Conservation (phyloP, 2,113 vertebrate genomes). For the Pimephales promelas region DNA sequence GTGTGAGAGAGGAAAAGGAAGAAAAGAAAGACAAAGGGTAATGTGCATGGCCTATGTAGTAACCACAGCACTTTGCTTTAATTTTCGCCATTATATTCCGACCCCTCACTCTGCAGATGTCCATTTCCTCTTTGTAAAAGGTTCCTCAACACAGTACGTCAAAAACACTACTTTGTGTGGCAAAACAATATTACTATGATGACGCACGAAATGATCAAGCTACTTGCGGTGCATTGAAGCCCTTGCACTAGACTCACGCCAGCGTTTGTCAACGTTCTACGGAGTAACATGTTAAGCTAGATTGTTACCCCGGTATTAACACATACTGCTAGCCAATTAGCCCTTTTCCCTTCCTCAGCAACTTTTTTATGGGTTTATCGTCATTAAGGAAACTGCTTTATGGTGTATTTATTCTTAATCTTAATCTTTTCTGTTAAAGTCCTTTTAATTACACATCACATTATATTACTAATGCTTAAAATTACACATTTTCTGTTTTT, state of each 20-base stretch:
- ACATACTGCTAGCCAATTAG: not conserved
- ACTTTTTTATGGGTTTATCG: not conserved
- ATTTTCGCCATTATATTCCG: slow-evolving; percentile 23
- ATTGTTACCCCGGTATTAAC: not conserved
- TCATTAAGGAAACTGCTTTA: too few relatives aligned
- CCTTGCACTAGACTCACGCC: not conserved
- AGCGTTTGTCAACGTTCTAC: not conserved
- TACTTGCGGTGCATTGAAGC: not conserved
- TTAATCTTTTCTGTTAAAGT: not conserved
- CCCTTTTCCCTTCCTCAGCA: not conserved
- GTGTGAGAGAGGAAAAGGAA: slow-evolving; percentile 29
- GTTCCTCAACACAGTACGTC: not conserved
- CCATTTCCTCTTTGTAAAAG: slow-evolving; percentile 10
- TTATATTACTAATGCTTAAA: not conserved
- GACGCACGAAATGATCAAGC: slow-evolving; percentile 4
- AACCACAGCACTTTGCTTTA: slow-evolving; percentile 5
- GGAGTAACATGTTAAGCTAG: not conserved
- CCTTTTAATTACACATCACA: not conserved
- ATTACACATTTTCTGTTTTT: not conserved
- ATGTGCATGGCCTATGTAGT: slow-evolving; percentile 4
- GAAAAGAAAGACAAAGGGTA: slow-evolving; percentile 35
- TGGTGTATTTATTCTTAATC: not conserved
- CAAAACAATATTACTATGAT: slow-evolving; percentile 1
- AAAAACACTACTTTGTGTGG: not conserved
- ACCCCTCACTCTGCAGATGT: slow-evolving; percentile 5